Base-by-base conservation (phyloP, 2,888 invertebrate species). In the Subacronicta megacephala region DNA sequence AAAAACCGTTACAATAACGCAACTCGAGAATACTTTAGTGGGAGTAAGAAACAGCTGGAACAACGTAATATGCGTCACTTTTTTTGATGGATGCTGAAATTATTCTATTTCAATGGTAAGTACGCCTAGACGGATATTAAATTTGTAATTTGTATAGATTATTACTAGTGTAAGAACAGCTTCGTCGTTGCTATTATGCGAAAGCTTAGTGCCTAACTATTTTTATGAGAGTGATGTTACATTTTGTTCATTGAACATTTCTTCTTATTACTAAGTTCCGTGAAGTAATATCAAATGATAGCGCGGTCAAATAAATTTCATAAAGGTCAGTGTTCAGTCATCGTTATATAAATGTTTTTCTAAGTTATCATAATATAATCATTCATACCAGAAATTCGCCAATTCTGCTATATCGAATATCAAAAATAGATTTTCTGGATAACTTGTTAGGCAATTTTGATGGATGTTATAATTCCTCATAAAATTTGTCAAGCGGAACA, bases 1-100 rank as follows among this genome's bases (percentile, higher is more conserved):
- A 72, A 75, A 90, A 90, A 90, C 86, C 82, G 87, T 88, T 87
- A 90, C 90, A 87, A 85, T 89, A 89, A 88, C 86, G 86, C 83
- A 82, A 76, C 79, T 82, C 78, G 62, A 78, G 81, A 77, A 80
- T 77, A 69, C 83, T 83, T 77, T 78, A 75, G 71, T 77, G 70
- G 62, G 65, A 72, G 69, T 72, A 77, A 75, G 78, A 71, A 75
- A 62, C 77, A 71, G 68, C 73, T 75, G 72, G 69, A 67, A 65
- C 62, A 65, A 57, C 59, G 72, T 74, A 74, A 74, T 72, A 71
- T 56, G 64, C 59, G 72, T 66, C 65, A 71, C 68, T 63, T 72
- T 64, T 26, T 73, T 74, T 76, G 72, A 78, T 74, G 66, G 73
- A 63, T 69, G 74, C 62, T 66, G 57, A 68, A 80, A 75, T 68